Percentiles rank a stretch among this genome's conserved stretches.
Conservation (phyloP, 2,797 vertebrate species). For the Chelon labrosus region DNA sequence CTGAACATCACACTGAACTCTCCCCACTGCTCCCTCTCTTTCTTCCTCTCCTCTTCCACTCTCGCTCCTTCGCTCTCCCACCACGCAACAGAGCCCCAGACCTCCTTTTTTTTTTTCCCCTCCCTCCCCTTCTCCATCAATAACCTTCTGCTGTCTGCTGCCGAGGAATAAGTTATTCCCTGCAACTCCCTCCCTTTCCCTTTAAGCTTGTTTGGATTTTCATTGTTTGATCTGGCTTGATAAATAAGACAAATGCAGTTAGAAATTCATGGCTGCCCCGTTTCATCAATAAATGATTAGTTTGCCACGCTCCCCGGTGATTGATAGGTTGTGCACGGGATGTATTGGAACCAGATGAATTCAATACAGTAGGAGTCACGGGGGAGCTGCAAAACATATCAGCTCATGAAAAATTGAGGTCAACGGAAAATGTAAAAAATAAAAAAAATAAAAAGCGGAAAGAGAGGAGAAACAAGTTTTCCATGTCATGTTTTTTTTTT, state of each 20-base stretch:
- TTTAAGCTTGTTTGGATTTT: conserved; percentile 89
- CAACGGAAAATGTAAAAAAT: conserved; percentile 78
- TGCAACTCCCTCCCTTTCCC: conserved; percentile 76
- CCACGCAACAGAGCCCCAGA: conserved; percentile 57
- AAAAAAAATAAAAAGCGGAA: conserved; percentile 25
- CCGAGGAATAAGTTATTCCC: conserved; percentile 85
- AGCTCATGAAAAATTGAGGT: conserved; percentile 87
- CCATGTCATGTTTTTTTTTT: conserved; percentile 42
- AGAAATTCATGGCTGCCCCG: conserved; percentile 86
- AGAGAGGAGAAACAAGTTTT: conserved; percentile 71
- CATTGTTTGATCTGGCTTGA: conserved; percentile 90
- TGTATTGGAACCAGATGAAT: conserved; percentile 90
- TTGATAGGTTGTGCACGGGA: conserved; percentile 86
- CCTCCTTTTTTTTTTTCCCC: conserved; percentile 17
- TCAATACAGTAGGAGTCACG: conserved; percentile 83
- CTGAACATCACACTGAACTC: conserved; percentile 83
- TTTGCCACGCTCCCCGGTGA: conserved; percentile 86
- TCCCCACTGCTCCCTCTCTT: conserved; percentile 60
- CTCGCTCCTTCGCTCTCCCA: conserved; percentile 50
- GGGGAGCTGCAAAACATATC: conserved; percentile 85
- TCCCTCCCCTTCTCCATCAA: conserved; percentile 77
- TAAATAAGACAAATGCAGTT: conserved; percentile 90
- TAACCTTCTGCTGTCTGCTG: conserved; percentile 81
- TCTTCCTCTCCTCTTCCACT: conserved; percentile 46
- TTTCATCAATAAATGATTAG: conserved; percentile 91